Conservation (phyloP, 2,113 vertebrate genomes). For the Pristiophorus japonicus region DNA sequence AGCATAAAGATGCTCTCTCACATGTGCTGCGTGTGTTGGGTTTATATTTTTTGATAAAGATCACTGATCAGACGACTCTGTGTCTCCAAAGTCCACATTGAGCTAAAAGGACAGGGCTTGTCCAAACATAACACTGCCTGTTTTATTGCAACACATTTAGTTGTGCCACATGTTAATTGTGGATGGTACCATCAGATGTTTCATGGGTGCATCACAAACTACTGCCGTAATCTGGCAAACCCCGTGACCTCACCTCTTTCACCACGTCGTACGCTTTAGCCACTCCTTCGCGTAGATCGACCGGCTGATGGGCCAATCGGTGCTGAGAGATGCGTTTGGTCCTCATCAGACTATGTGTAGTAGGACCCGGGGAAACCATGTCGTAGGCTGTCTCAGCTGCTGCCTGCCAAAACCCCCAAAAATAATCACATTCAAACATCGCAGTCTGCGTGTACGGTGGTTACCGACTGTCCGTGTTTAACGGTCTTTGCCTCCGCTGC, state of each 20-base stretch:
- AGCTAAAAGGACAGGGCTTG: background rate
- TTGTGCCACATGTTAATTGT: background rate
- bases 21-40: no score
- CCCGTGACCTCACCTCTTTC: slow-evolving; percentile 72
- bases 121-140: background rate
- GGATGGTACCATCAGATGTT: background rate
- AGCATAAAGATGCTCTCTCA: background rate
- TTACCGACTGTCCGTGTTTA: background rate
- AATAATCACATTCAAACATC: background rate
- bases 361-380: slow-evolving; percentile 90
- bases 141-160: background rate
- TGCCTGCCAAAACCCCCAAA: slow-evolving; percentile 56
- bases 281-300: slow-evolving; percentile 89
- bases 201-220: background rate
- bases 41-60: background rate
- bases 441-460: background rate
- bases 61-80: background rate
- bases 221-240: background rate
- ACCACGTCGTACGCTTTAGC: slow-evolving; percentile 95
- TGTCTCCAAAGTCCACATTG: background rate
- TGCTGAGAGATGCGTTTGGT: slow-evolving; percentile 75
- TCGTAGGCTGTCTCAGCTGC: slow-evolving; percentile 96
- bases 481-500: background rate
- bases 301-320: slow-evolving; percentile 83
- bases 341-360: slow-evolving; percentile 70